Conservation (phyloP, 1,140 invertebrate genomes). For the Drosophila tani region DNA sequence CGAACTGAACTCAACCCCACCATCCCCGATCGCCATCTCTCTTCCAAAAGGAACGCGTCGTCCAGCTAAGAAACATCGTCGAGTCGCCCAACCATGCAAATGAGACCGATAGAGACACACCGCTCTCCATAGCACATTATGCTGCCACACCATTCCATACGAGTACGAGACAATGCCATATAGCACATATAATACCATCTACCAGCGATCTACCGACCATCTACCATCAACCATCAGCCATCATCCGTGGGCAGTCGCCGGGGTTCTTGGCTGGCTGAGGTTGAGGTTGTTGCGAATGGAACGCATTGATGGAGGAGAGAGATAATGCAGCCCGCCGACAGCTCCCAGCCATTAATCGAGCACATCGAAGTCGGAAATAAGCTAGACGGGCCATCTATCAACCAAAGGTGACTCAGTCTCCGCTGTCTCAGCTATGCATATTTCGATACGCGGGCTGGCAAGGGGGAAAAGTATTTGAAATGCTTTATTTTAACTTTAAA, state of each 20-base stretch:
- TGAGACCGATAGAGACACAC: slow-evolving; percentile 34
- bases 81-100: slow-evolving; percentile 71
- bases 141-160: slow-evolving; percentile 1
- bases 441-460: not conserved
- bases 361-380: slow-evolving; percentile 20
- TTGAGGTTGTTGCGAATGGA: slow-evolving; percentile 36
- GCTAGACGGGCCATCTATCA: slow-evolving; percentile 15
- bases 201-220: not conserved
- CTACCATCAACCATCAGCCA: not conserved
- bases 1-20: not conserved
- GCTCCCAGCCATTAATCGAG: slow-evolving; percentile 22
- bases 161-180: slow-evolving; percentile 7
- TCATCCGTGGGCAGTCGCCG: slow-evolving; percentile 2
- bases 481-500: not conserved
- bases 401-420: slow-evolving; percentile 1
- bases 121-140: slow-evolving; percentile 1
- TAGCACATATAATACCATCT: slow-evolving; percentile 12
- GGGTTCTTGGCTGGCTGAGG: slow-evolving; percentile 16
- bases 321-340: slow-evolving; percentile 68
- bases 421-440: not conserved
- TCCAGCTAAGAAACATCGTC: slow-evolving; percentile 31
- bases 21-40: slow-evolving; percentile 4
- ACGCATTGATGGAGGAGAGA: slow-evolving; percentile 46
- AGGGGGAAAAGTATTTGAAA: not conserved
- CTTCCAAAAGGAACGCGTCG: slow-evolving; percentile 7